Evolutionary conservation across 2,113 vertebrate genomes (phyloP), one percentile per base, ranked within the genome.

Genomic region (Zosterops lateralis): DNA sequence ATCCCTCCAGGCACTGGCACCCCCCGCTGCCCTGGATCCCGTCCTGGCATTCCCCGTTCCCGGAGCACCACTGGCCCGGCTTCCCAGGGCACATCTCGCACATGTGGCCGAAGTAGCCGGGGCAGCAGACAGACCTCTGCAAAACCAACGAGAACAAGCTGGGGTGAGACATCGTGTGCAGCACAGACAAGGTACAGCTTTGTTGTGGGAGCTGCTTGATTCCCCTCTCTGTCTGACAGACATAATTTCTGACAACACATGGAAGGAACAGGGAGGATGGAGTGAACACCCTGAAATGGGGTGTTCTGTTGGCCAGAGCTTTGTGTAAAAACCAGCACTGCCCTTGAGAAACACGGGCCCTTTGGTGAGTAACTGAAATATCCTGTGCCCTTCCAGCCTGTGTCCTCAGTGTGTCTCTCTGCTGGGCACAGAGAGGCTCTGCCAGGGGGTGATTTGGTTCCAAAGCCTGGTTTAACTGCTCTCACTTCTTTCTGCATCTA

Each of bases 1-100:
- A 99, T 12, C 99, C 99, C 96, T 99, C 99, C 2, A 97, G 98
- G 96, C 99, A 99, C 5, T 75, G 98, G 96, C 99, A 99, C 91
- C 99, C 98, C 45, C 99, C 99, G 0, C 51, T 98, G 84, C 99
- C 99, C 29, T 90, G 71, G 44, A 97, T 64, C 75, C 98, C 97
- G 7, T 99, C 99, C 96, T 98, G 97, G 95, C 99, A 99, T 54
- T 97, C 97, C 38, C 99, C 99, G 0, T 99, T 98, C 93, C 98
- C 98, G 0, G 98, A 99, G 97, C 99, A 99, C 98, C 97, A 98
- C 31, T 90, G 98, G 51, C 98, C 98, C 8, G 96, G 73, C 2
- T 97, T 98, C 32, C 99, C 98, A 0, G 99, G 99, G 94, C 99
- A 99, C 32, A 98, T 98, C 85, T 98, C 98, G 2, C 99, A 99